A percentile compares a stretch with the other conserved stretches of the same genome.
These are phyloP conservation scores for Dasyurus viverrinus DNA, from an alignment of 2,113 vertebrate species.

Conservation along the genomic window DNA sequence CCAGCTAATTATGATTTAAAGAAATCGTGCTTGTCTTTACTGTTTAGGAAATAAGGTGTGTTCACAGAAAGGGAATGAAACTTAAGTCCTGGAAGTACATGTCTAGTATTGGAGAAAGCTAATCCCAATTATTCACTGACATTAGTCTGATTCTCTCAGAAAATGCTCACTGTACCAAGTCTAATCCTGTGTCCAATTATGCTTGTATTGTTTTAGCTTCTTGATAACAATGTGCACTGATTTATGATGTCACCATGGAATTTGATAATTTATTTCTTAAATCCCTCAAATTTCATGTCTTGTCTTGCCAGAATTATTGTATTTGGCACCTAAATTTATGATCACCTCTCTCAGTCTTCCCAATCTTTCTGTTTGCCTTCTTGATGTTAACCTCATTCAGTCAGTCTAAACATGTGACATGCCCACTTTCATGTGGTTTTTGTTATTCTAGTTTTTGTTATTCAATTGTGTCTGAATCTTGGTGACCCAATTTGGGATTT, in stretches of 20 bases:
- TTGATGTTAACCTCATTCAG: neutral
- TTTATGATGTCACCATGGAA: neutral
- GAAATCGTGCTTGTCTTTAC: neutral
- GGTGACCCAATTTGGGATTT: neutral
- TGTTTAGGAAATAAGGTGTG: neutral
- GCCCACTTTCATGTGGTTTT: neutral
- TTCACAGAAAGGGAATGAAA: neutral
- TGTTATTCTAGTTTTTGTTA: neutral
- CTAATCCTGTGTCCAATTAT: neutral
- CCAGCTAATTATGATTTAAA: neutral
- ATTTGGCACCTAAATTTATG: neutral
- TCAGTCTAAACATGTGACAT: neutral
- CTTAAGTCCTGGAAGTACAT: neutral
- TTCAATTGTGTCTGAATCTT: neutral
- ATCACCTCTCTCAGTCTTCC: neutral
- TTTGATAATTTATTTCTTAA: neutral
- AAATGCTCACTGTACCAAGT: accelerated
- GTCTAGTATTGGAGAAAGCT: neutral
- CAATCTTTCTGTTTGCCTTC: neutral
- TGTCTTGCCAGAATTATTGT: conserved; percentile 24
- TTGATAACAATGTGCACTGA: conserved; percentile 1
- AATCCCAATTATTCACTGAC: neutral
- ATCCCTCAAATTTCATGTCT: neutral
- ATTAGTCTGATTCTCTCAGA: neutral
- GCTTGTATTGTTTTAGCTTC: neutral